Evolutionary conservation across 2,888 invertebrate species (phyloP).

Genomic region (Rambutsinella grinnellia): DNA sequence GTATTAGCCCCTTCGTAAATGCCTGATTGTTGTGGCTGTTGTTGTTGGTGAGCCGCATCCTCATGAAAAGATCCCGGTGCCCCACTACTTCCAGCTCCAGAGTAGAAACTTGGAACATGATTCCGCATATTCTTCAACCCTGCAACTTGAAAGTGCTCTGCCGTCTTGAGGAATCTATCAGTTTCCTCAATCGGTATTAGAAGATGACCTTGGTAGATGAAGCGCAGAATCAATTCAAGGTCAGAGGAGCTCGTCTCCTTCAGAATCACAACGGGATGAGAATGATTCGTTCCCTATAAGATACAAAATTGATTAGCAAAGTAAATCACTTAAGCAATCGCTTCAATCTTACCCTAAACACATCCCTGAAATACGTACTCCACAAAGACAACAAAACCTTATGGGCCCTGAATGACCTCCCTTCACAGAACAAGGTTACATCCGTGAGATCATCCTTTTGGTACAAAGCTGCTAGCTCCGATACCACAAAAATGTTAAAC

Average conservation of each 20-base stretch:
- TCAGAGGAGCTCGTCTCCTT: conserved; percentile 52
- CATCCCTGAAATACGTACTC: conserved; percentile 56
- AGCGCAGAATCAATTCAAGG: conserved; percentile 55
- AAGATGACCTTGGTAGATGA: conserved; percentile 61
- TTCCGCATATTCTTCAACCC: conserved; percentile 53
- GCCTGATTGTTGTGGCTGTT: conserved; percentile 9
- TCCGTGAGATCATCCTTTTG: conserved; percentile 60
- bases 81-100: background rate
- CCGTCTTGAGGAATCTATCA: conserved; percentile 58
- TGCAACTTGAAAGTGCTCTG: conserved; percentile 59
- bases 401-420: conserved; percentile 59
- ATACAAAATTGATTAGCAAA: background rate
- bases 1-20: background rate
- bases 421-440: conserved; percentile 55
- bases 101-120: conserved; percentile 36
- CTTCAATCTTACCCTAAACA: conserved; percentile 57
- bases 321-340: background rate
- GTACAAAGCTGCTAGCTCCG: conserved; percentile 45
- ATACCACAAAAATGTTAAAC: conserved; percentile 54
- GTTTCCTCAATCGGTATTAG: conserved; percentile 55
- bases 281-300: conserved; percentile 40
- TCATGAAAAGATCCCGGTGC: conserved; percentile 8
- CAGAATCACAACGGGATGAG: conserved; percentile 52
- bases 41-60: background rate
- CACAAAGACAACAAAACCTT: conserved; percentile 53